A percentile compares a stretch with the other conserved stretches of the same genome.
Conservation (phyloP, 2,888 invertebrate genomes). For the Ferdinandea cuprea region DNA sequence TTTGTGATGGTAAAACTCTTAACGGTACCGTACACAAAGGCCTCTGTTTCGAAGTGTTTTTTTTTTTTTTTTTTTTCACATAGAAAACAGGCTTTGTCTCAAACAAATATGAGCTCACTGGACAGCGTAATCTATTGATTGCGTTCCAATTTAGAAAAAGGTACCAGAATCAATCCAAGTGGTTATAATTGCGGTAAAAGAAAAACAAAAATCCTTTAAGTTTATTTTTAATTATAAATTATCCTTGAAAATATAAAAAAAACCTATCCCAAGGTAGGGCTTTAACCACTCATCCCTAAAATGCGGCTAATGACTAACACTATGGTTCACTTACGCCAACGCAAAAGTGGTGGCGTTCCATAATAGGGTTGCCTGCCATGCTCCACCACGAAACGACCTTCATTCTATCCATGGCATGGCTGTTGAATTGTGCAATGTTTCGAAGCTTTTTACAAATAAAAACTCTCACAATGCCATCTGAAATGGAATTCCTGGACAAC, state of each 20-base stretch:
- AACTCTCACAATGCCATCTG: slow-evolving; percentile 35
- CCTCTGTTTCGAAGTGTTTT: slow-evolving; percentile 29
- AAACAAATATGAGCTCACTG: slow-evolving; percentile 30
- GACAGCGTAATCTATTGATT: slow-evolving; percentile 55
- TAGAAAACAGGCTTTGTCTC: slow-evolving; percentile 45
- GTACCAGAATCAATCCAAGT: slow-evolving; percentile 8
- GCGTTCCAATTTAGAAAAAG: slow-evolving; percentile 39
- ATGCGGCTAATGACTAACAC: slow-evolving; percentile 71
- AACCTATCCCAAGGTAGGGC: slow-evolving; percentile 7
- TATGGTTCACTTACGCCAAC: slow-evolving; percentile 52
- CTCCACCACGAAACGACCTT: slow-evolving; percentile 62
- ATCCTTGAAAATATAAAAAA: slow-evolving; percentile 55
- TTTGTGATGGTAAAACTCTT: slow-evolving; percentile 47
- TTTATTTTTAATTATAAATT: slow-evolving; percentile 64
- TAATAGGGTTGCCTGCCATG: slow-evolving; percentile 51
- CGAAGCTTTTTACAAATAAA: slow-evolving; percentile 66
- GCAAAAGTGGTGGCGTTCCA: slow-evolving; percentile 45
- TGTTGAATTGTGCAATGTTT: slow-evolving; percentile 70
- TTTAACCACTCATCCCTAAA: not conserved
- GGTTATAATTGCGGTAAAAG: not conserved
- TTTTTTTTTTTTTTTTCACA: slow-evolving; percentile 41
- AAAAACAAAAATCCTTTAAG: slow-evolving; percentile 43
- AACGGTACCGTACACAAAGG: slow-evolving; percentile 60
- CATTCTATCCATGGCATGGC: slow-evolving; percentile 51
- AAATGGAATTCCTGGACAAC: slow-evolving; percentile 55